These are phyloP conservation scores for Cheilosia urbana DNA, from an alignment of 2,888 invertebrate genomes.

Conservation along the genomic window DNA sequence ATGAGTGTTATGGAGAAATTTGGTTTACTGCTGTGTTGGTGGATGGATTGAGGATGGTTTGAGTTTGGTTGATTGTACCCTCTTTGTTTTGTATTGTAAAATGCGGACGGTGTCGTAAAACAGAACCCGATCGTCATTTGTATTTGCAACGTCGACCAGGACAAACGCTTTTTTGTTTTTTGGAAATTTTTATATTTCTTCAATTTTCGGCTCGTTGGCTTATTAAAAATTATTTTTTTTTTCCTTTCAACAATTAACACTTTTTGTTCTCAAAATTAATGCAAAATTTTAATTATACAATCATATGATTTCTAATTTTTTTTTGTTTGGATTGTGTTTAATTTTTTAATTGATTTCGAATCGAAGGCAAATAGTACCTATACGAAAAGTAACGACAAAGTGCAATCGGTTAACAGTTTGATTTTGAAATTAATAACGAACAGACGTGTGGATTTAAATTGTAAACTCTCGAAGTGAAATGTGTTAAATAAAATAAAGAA, in stretches of 20 bases:
- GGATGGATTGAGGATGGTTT: slow-evolving; percentile 11
- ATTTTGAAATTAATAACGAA: slow-evolving; percentile 44
- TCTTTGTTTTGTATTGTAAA: slow-evolving; percentile 59
- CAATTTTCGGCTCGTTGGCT: slow-evolving; percentile 75
- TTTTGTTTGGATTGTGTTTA: slow-evolving; percentile 75
- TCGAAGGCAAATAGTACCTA: slow-evolving; percentile 45
- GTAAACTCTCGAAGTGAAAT: slow-evolving; percentile 63
- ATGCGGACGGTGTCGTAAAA: slow-evolving; percentile 63
- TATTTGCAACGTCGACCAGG: slow-evolving; percentile 82
- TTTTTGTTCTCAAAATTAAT: slow-evolving; percentile 71
- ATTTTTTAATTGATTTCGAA: slow-evolving; percentile 29
- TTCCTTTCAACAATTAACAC: slow-evolving; percentile 77
- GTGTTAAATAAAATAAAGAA: slow-evolving; percentile 43
- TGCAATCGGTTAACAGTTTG: slow-evolving; percentile 61
- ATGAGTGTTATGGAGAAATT: slow-evolving; percentile 62
- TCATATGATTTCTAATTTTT: slow-evolving; percentile 68
- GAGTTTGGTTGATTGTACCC: slow-evolving; percentile 23
- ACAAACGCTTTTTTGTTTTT: slow-evolving; percentile 82
- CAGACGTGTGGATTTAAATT: slow-evolving; percentile 9
- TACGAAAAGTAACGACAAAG: slow-evolving; percentile 44
- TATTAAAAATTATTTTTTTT: slow-evolving; percentile 79
- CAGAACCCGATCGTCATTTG: slow-evolving; percentile 80
- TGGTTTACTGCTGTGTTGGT: slow-evolving; percentile 18
- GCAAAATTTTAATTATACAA: slow-evolving; percentile 74
- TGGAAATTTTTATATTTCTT: slow-evolving; percentile 82